Conservation (phyloP, 1,140 invertebrate species). For the Epicauta chinensis region DNA sequence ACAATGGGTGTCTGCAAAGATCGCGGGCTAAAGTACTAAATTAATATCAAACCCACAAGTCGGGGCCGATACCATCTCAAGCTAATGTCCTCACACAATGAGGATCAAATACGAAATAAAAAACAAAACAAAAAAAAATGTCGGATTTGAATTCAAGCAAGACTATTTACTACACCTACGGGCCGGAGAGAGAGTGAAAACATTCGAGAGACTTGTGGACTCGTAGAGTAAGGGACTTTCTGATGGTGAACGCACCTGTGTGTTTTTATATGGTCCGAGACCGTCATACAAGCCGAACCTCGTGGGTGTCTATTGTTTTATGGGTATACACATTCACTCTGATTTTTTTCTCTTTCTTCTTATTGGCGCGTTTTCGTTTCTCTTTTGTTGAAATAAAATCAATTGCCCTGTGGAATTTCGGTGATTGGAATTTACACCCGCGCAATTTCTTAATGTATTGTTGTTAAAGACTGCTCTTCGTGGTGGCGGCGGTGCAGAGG, state of each 20-base stretch:
- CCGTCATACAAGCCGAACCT: slow-evolving; percentile 14
- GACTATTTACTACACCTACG: slow-evolving; percentile 41
- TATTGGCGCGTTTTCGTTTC: slow-evolving; percentile 18
- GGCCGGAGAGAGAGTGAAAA: slow-evolving; percentile 15
- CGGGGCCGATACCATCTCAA: slow-evolving; percentile 35
- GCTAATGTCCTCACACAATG: slow-evolving; percentile 41
- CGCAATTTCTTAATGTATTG: slow-evolving; percentile 8
- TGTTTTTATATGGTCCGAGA: slow-evolving; percentile 1
- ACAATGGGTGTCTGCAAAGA: slow-evolving; percentile 25
- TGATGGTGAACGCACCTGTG: slow-evolving; percentile 30
- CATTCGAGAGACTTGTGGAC: not conserved
- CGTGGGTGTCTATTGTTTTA: slow-evolving; percentile 37
- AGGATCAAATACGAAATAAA: slow-evolving; percentile 32
- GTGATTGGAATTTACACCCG: slow-evolving; percentile 16
- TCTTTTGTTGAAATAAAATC: slow-evolving; percentile 34
- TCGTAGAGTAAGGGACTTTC: not conserved
- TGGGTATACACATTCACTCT: slow-evolving; percentile 11
- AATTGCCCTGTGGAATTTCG: slow-evolving; percentile 24
- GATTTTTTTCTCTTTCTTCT: too few relatives aligned
- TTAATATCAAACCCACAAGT: slow-evolving; percentile 38
- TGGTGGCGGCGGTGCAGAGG: not conserved
- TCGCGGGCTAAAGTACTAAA: slow-evolving; percentile 32
- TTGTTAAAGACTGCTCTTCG: too few relatives aligned
- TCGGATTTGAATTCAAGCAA: slow-evolving; percentile 35
- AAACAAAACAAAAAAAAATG: too few relatives aligned